Evolutionary conservation across 1,140 invertebrate species (phyloP).

Genomic region (Mesaphorura yosii): DNA sequence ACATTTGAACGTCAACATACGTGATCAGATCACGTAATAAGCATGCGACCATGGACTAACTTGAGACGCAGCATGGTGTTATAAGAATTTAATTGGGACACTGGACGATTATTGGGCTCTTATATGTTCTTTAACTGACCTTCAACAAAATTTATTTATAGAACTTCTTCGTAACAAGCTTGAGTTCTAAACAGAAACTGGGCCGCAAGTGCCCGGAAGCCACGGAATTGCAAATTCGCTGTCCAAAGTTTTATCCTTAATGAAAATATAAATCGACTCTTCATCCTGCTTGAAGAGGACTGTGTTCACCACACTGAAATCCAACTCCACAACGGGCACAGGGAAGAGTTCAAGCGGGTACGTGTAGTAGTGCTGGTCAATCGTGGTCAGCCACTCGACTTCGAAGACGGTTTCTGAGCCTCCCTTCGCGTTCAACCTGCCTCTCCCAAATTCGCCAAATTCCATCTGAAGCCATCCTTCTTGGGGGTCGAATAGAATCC

Average conservation of each 20-base stretch:
- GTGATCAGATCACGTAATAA: no score
- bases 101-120: no score
- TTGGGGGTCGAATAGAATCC: neutral
- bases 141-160: no score
- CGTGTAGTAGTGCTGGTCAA: neutral
- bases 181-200: neutral
- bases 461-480: neutral
- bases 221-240: neutral
- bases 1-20: no score
- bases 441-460: neutral
- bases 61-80: no score
- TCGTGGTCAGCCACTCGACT: neutral
- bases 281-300: neutral
- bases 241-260: neutral
- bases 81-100: no score
- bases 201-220: neutral
- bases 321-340: neutral
- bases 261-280: neutral
- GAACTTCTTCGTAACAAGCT: no score
- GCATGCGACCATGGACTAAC: no score
- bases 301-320: neutral
- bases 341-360: neutral
- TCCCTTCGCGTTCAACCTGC: slow-evolving; percentile 43
- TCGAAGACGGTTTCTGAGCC: slow-evolving; percentile 40
- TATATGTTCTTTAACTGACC: no score